A percentile compares a stretch with the other conserved stretches of the same genome.
phyloP scores from a whole-genome alignment of 1,140 invertebrate genomes.

The Saxidomus purpurata region DNA sequence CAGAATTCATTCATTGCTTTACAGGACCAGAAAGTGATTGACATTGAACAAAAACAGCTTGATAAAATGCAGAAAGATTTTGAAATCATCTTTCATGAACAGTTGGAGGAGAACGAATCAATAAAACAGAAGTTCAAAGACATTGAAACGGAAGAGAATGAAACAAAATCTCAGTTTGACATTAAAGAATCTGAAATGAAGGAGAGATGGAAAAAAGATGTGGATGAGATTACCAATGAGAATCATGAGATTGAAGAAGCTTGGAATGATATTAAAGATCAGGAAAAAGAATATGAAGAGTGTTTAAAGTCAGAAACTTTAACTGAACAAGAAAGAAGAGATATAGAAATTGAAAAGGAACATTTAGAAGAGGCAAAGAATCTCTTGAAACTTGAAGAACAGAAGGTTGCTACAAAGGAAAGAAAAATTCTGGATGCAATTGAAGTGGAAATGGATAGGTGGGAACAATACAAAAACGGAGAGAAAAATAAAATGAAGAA shows the following conservation, averaged over 20 bases:
- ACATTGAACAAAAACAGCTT: constrained; percentile 59
- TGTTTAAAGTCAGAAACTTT: constrained; percentile 58
- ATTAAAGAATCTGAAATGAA: constrained; percentile 69
- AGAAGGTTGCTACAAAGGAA: constrained; percentile 75
- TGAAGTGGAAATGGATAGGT: constrained; percentile 78
- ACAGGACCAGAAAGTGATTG: constrained; percentile 61
- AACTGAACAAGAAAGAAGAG: constrained; percentile 71
- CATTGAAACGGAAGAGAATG: constrained; percentile 64
- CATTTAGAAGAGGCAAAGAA: constrained; percentile 76
- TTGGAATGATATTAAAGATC: constrained; percentile 79
- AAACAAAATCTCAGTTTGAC: constrained; percentile 66
- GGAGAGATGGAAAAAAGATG: constrained; percentile 70
- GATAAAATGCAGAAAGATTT: constrained; percentile 52
- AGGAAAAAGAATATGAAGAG: constrained; percentile 71
- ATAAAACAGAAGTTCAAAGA: constrained; percentile 70
- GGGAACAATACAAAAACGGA: constrained; percentile 74
- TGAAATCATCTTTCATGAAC: constrained; percentile 51
- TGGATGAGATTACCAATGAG: constrained; percentile 75
- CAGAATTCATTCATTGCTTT: too few relatives aligned
- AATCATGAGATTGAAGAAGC: constrained; percentile 80
- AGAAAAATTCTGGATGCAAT: constrained; percentile 76
- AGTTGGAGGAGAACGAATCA: constrained; percentile 65
- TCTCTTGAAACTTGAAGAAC: constrained; percentile 78
- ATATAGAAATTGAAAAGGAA: constrained; percentile 69
- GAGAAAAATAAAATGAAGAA: constrained; percentile 64